Evolutionary conservation across 1,140 invertebrate species (phyloP).

Genomic region (Drosophila paulistorum): DNA sequence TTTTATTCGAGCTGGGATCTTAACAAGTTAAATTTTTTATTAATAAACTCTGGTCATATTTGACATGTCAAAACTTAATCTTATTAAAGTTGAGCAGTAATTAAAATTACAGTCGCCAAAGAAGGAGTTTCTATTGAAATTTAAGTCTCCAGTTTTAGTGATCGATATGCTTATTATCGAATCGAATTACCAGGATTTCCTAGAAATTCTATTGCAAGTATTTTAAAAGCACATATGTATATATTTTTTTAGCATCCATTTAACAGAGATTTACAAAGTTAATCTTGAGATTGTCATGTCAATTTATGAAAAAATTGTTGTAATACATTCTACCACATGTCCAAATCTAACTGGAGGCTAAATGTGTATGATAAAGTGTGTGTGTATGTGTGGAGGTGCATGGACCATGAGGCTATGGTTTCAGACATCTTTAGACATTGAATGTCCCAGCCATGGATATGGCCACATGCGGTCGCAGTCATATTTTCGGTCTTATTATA

Average conservation of each 20-base stretch:
- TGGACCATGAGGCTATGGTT: constrained; percentile 5
- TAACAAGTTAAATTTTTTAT: too few species aligned
- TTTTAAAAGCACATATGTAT: background rate
- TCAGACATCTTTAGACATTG: background rate
- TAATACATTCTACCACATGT: constrained; percentile 2
- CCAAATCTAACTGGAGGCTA: constrained; percentile 16
- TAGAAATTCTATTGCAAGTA: too few species aligned
- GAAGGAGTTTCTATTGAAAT: too few species aligned
- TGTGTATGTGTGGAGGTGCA: background rate
- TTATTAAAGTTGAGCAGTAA: too few species aligned
- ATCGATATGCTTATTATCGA: too few species aligned
- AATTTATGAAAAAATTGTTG: background rate
- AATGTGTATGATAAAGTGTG: constrained; percentile 42
- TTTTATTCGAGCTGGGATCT: too few species aligned
- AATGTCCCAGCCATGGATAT: background rate
- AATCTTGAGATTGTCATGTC: constrained; percentile 4
- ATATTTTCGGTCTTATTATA: constrained; percentile 72
- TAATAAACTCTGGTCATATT: too few species aligned
- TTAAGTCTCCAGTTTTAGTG: too few species aligned
- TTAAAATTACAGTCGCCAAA: too few species aligned
- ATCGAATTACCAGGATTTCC: too few species aligned
- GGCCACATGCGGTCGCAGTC: constrained; percentile 64
- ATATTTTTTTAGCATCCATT: background rate
- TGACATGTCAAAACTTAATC: too few species aligned
- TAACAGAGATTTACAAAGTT: background rate